Evolutionary conservation across 2,113 vertebrate species (phyloP).

Genomic region (Salvator merianae): DNA sequence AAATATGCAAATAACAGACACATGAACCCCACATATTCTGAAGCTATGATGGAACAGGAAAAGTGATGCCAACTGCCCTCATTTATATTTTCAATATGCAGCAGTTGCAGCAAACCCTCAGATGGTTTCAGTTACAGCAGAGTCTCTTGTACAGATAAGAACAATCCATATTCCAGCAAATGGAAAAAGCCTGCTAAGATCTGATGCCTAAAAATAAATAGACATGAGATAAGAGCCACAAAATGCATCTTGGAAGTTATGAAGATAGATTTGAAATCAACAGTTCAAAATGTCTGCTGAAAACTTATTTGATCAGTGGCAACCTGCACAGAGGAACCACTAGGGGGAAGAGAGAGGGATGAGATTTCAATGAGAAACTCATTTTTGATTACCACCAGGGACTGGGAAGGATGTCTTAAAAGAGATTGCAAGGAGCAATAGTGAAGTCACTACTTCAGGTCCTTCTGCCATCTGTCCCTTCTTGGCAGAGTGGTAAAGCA

Average conservation of each 20-base stretch:
- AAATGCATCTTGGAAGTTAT: conserved; percentile 25
- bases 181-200: conserved; percentile 17
- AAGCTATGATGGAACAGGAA: neutral
- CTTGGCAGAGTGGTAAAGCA: no score
- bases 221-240: neutral
- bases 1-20: conserved; percentile 6
- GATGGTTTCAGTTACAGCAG: conserved; percentile 22
- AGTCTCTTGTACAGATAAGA: conserved; percentile 33
- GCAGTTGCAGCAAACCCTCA: conserved; percentile 33
- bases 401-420: no score
- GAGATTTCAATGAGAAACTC: no score
- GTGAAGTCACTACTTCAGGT: no score
- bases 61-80: conserved; percentile 23
- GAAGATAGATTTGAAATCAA: neutral
- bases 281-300: neutral
- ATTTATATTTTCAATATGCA: conserved; percentile 42
- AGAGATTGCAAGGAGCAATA: no score
- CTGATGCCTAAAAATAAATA: conserved; percentile 15
- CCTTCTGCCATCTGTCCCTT: no score
- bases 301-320: no score
- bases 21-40: conserved; percentile 8
- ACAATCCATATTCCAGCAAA: conserved; percentile 39
- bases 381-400: no score
- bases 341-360: no score
- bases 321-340: no score